Percentiles rank a stretch among this genome's conserved stretches.
Evolutionary conservation across 2,797 vertebrate species (phyloP).

Genomic region (Callimico goeldii): DNA sequence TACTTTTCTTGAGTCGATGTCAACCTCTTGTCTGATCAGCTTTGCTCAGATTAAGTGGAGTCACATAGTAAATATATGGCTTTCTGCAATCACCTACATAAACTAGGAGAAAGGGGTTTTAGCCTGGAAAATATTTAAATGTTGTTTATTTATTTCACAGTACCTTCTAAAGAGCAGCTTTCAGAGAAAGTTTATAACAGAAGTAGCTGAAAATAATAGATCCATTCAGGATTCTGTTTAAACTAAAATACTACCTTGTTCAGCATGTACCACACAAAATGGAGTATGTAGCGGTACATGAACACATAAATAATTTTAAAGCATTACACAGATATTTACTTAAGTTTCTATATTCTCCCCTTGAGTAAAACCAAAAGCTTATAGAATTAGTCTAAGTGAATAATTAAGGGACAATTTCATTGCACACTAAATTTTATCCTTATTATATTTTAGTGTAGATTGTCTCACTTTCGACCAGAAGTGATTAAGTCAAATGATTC

Average conservation of each 20-base stretch:
- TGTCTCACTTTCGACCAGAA: not conserved
- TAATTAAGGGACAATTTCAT: not conserved
- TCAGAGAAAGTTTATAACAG: not conserved
- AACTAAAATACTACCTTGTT: not conserved
- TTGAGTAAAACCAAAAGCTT: not conserved
- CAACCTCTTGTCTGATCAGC: not conserved
- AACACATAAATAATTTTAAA: not conserved
- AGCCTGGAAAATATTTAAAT: not conserved
- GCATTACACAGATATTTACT: not conserved
- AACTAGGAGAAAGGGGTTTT: not conserved
- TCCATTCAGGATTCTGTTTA: not conserved
- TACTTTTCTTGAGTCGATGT: not conserved
- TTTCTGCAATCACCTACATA: not conserved
- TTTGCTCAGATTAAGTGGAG: not conserved
- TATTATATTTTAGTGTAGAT: not conserved
- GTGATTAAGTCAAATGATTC: not conserved
- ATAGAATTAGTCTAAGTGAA: not conserved
- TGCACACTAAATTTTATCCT: not conserved
- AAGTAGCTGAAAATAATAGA: not conserved
- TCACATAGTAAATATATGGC: not conserved
- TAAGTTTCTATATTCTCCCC: not conserved
- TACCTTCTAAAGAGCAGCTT: not conserved
- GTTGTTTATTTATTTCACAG: not conserved
- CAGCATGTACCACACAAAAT: not conserved
- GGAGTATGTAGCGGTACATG: not conserved